Percentiles rank a stretch among this genome's conserved stretches.
These are phyloP conservation scores for Plumapathes pennacea DNA, from an alignment of 92 coral and sea anemone species.

Conservation along the genomic window DNA sequence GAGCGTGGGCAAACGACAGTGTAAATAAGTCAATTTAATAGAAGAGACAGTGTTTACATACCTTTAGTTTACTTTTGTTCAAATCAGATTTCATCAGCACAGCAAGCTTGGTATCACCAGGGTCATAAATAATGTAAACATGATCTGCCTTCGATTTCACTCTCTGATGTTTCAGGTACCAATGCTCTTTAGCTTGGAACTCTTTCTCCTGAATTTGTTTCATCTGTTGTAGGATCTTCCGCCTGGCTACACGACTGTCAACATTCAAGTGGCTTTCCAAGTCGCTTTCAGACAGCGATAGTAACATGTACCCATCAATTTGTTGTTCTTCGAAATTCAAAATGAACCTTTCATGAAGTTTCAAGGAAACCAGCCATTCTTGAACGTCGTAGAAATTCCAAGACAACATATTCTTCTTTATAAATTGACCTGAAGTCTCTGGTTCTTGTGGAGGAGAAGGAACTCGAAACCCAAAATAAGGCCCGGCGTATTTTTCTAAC, in stretches of 20 bases:
- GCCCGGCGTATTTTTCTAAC: constrained; percentile 76
- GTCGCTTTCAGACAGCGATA: constrained; percentile 60
- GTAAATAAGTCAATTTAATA: too few species aligned
- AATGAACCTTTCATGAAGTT: constrained; percentile 80
- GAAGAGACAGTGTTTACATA: too few species aligned
- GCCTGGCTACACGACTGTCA: constrained; percentile 80
- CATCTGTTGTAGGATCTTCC: constrained; percentile 67
- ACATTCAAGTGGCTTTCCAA: constrained; percentile 72
- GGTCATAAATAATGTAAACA: constrained; percentile 85
- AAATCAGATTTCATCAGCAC: too few species aligned
- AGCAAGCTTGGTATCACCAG: constrained; percentile 64
- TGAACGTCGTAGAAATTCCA: constrained; percentile 87
- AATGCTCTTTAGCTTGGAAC: constrained; percentile 49
- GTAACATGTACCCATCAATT: constrained; percentile 81
- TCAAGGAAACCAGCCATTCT: constrained; percentile 76
- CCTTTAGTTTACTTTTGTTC: too few species aligned
- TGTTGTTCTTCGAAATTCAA: constrained; percentile 90
- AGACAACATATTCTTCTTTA: constrained; percentile 42
- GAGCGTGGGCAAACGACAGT: too few species aligned
- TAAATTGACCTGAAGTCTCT: constrained; percentile 42
- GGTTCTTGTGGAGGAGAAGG: constrained; percentile 62
- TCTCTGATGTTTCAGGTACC: constrained; percentile 67
- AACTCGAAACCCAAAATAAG: constrained; percentile 69
- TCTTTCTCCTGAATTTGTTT: constrained; percentile 69
- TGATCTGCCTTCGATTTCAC: constrained; percentile 63